Base-by-base conservation (phyloP, 2,888 invertebrate genomes). In the Apomyelois bistriatella region DNA sequence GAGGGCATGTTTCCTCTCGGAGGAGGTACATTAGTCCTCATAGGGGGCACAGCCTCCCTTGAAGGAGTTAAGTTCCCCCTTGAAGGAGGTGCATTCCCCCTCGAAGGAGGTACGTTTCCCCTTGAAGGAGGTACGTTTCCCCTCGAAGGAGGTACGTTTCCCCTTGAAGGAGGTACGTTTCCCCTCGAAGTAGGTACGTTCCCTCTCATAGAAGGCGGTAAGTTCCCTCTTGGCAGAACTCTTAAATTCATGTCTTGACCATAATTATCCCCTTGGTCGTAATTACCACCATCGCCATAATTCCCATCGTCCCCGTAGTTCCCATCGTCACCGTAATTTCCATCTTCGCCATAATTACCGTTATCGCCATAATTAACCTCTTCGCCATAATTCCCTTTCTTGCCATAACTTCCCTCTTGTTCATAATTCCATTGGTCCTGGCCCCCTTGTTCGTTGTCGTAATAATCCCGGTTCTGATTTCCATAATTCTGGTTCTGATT, bases 361-460 rank as follows among this genome's bases (percentile, higher is more conserved):
- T 12, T 7, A 15, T 58, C 61, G 35, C 56, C 56, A 65, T 65
- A 74, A 53, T 72, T 74, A 42, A 59, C 53, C 62, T 76, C 75
- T 52, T 67, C 68, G 38, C 75, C 67, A 64, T 68, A 68, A 60
- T 68, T 72, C 38, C 43, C 10, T 22, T 15, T 7, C 30, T 58
- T 61, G 35, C 56, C 56, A 65, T 65, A 74, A 53, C 71, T 74
- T 43, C 60, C 53, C 62, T 76, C 75, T 53, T 67, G 68, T 37
- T 75, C 67, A 64, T 68, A 68, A 60, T 68, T 72, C 38, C 43
- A 46, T 30, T 73, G 72, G 17, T 75, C 74, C 54, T 76, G 71
- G 38, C 62, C 55, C 30, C 65, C 54, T 53, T 65, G 59, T 57
- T 61, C 60, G 13, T 60, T 57, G 28, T 70, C 61, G 54, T 69